Evolutionary conservation across 2,888 invertebrate genomes (phyloP).

Genomic region (Pyrocoelia pectoralis): DNA sequence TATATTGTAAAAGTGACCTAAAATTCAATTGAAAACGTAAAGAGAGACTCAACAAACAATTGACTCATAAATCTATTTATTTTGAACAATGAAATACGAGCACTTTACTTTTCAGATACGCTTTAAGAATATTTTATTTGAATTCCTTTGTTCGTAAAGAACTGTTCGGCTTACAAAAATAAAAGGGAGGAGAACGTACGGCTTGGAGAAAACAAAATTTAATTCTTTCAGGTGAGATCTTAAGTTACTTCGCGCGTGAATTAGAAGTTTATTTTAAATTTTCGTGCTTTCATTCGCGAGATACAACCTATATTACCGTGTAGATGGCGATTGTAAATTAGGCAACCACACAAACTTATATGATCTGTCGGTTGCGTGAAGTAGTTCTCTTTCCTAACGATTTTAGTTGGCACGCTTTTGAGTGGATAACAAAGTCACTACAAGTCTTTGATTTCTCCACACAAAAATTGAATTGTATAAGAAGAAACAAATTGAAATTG

Average conservation of each 20-base stretch:
- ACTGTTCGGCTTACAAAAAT: conserved; percentile 5
- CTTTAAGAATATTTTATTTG: conserved; percentile 12
- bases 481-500: too few relatives aligned
- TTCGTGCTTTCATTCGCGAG: neutral
- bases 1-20: neutral
- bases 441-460: too few relatives aligned
- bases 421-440: too few relatives aligned
- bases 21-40: neutral
- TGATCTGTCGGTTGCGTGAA: too few relatives aligned
- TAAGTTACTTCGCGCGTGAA: neutral
- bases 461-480: too few relatives aligned
- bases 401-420: too few relatives aligned
- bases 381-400: too few relatives aligned
- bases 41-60: neutral
- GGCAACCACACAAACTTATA: too few relatives aligned
- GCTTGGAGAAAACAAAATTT: conserved; percentile 16
- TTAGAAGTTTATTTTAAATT: neutral
- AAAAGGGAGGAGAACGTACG: conserved; percentile 5
- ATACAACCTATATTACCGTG: too few relatives aligned
- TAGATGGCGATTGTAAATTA: too few relatives aligned
- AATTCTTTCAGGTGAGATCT: conserved; percentile 15
- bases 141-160: conserved; percentile 7
- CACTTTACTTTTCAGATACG: neutral
- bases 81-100: conserved; percentile 15
- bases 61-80: conserved; percentile 12